Evolutionary conservation across 2,888 invertebrate species (phyloP).

Genomic region (Sinohyriopsis cumingii): DNA sequence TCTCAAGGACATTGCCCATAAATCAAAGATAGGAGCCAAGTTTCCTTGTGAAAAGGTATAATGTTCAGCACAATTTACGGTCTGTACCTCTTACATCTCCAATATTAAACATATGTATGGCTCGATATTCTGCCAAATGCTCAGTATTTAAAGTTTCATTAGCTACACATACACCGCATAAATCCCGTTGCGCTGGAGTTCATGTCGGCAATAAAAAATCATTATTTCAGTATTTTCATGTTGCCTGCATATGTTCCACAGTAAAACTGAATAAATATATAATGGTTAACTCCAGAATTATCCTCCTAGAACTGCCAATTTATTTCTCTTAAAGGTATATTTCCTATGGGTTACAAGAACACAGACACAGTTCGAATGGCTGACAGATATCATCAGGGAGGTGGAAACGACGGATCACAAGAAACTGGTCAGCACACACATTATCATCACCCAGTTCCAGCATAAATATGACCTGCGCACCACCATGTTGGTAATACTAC

Average conservation of each 20-base stretch:
- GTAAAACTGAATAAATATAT: no score
- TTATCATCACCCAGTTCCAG: constrained; percentile 79
- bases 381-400: constrained; percentile 78
- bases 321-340: constrained; percentile 71
- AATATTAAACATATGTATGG: no score
- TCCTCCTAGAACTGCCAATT: constrained; percentile 76
- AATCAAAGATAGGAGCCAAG: constrained; percentile 47
- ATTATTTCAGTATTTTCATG: no score
- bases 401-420: constrained; percentile 76
- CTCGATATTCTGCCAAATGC: no score
- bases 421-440: constrained; percentile 76
- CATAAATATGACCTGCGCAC: constrained; percentile 79
- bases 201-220: no score
- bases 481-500: constrained; percentile 74
- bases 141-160: no score
- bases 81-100: no score
- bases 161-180: no score
- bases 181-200: no score
- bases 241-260: no score
- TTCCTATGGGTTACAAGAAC: constrained; percentile 79
- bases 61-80: no score
- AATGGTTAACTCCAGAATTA: constrained; percentile 35
- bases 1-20: constrained; percentile 77
- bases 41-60: constrained; percentile 69
- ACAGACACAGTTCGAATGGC: constrained; percentile 80